phyloP scores from a whole-genome alignment of 2,113 vertebrate species.

The Suricata suricatta region DNA sequence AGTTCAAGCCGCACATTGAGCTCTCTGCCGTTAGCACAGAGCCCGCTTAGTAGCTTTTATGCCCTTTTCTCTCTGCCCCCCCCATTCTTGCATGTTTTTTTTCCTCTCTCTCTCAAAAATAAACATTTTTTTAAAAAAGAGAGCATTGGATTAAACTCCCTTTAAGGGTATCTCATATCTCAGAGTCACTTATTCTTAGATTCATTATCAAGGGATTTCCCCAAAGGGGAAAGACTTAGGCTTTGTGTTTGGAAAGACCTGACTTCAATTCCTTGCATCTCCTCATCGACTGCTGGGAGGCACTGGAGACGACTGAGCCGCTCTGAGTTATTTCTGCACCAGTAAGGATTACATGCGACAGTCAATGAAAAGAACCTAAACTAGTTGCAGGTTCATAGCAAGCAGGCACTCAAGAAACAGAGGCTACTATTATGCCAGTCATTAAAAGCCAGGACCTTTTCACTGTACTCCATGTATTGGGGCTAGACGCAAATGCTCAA shows the following conservation, averaged over 20 bases:
- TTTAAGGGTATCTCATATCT: background rate
- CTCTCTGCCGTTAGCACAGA: too few relatives aligned
- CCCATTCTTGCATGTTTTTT: too few relatives aligned
- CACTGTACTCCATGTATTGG: background rate
- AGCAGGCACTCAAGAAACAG: background rate
- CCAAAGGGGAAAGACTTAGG: background rate
- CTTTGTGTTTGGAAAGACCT: background rate
- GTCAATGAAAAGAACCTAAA: background rate
- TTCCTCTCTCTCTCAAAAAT: too few relatives aligned
- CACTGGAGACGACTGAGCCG: background rate
- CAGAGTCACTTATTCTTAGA: background rate
- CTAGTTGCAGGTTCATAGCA: background rate
- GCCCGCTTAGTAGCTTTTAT: too few relatives aligned
- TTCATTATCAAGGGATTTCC: background rate
- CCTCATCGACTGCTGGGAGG: background rate
- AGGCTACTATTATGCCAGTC: background rate
- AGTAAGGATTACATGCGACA: background rate
- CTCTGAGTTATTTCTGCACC: background rate
- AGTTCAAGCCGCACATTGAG: too few relatives aligned
- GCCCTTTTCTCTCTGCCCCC: too few relatives aligned
- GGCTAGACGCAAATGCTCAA: background rate
- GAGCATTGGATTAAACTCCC: background rate
- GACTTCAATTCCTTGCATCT: background rate
- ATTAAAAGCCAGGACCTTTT: background rate
- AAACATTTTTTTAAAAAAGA: background rate